These are phyloP conservation scores for Archips xylosteana DNA, from an alignment of 2,888 invertebrate genomes.

Conservation along the genomic window DNA sequence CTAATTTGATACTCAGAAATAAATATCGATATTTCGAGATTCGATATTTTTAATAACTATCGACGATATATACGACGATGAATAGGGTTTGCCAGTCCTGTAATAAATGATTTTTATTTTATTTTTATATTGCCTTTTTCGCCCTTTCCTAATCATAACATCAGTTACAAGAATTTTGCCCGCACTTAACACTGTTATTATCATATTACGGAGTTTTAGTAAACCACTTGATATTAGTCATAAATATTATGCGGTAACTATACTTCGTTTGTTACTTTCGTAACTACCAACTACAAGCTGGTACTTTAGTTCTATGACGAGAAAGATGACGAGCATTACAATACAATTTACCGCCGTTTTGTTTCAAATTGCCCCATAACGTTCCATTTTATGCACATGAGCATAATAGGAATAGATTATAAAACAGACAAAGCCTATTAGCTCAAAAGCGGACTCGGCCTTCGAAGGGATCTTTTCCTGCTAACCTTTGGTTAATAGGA, in stretches of 20 bases:
- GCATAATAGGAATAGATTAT: slow-evolving; percentile 1
- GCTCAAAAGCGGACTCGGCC: slow-evolving; percentile 12
- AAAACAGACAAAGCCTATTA: not conserved
- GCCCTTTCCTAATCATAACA: too few relatives aligned
- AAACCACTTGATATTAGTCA: not conserved
- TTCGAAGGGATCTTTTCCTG: slow-evolving; percentile 28
- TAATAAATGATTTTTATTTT: too few relatives aligned
- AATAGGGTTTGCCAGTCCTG: too few relatives aligned
- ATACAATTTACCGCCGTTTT: slow-evolving; percentile 10
- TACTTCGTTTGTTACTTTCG: not conserved
- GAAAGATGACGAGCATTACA: not conserved
- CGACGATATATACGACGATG: too few relatives aligned
- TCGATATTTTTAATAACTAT: too few relatives aligned
- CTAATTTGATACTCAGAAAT: too few relatives aligned
- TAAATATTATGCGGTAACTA: not conserved
- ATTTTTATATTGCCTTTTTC: too few relatives aligned
- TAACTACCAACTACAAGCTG: not conserved
- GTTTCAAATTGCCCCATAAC: slow-evolving; percentile 15
- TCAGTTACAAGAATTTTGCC: too few relatives aligned
- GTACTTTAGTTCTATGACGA: not conserved
- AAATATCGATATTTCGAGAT: too few relatives aligned
- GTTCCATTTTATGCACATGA: slow-evolving; percentile 5
- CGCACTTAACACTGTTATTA: too few relatives aligned
- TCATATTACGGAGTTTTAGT: not conserved
- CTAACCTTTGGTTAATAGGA: slow-evolving; percentile 24